Conservation (phyloP, 2,113 vertebrate species). For the Sakesphorus luctuosus region DNA sequence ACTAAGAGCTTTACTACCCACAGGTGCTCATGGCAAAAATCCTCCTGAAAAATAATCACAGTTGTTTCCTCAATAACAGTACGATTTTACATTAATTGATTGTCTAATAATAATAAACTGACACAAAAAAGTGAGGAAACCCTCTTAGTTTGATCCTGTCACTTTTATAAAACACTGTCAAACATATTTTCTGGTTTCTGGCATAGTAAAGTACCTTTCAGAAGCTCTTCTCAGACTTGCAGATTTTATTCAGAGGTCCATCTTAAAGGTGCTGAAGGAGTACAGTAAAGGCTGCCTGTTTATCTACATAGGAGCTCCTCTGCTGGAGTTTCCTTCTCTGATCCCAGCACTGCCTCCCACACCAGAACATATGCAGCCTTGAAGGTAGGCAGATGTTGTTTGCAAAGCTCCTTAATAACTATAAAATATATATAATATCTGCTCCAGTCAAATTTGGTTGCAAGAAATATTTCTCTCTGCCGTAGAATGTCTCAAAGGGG, state of each 20-base stretch:
- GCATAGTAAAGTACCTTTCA: neutral
- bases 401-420: neutral
- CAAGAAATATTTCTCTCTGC: neutral
- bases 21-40: neutral
- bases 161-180: neutral
- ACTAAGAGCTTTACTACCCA: neutral
- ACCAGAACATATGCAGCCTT: neutral
- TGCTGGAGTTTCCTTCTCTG: neutral
- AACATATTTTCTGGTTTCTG: neutral
- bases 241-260: neutral
- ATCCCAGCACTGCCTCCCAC: neutral
- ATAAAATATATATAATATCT: neutral
- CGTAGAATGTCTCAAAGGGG: neutral
- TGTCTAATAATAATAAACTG: neutral
- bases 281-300: neutral
- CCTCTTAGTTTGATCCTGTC: neutral
- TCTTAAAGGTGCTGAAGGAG: rapidly evolving
- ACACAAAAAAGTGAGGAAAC: neutral
- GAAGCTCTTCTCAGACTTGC: neutral
- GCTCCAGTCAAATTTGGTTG: neutral
- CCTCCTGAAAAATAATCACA: neutral
- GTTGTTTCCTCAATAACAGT: neutral
- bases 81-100: neutral
- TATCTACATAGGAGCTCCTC: neutral
- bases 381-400: neutral